Conservation (phyloP, 2,888 invertebrate genomes). For the Ornithoptera alexandrae region DNA sequence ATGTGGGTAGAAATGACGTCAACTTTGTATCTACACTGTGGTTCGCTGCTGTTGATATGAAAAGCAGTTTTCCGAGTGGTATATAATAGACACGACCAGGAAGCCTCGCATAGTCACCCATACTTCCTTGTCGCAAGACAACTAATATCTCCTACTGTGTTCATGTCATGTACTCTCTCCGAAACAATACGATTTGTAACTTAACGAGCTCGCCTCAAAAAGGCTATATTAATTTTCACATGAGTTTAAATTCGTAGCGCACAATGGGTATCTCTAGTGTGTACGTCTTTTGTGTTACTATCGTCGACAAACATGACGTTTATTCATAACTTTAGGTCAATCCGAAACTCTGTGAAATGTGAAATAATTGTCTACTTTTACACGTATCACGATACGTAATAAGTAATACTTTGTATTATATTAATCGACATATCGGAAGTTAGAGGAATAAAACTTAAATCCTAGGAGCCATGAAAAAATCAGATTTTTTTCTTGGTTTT, state of each 20-base stretch:
- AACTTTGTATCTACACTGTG: not conserved
- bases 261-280: conserved; percentile 11
- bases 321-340: conserved; percentile 22
- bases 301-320: conserved; percentile 13
- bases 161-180: conserved; percentile 28
- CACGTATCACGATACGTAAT: not conserved
- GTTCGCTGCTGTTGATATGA: conserved; percentile 69
- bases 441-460: too few species aligned
- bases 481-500: too few species aligned
- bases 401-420: conserved; percentile 4
- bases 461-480: too few species aligned
- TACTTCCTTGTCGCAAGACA: conserved; percentile 36
- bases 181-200: conserved; percentile 21
- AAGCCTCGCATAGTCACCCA: conserved; percentile 15
- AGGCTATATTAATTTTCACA: conserved; percentile 19
- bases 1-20: not conserved
- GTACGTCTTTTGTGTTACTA: conserved; percentile 20
- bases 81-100: conserved; percentile 58
- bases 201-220: conserved; percentile 16
- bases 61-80: conserved; percentile 68
- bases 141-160: conserved; percentile 39
- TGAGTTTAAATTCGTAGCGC: conserved; percentile 14
- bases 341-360: conserved; percentile 14
- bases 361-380: conserved; percentile 24
- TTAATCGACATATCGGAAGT: too few species aligned